Conservation (phyloP, 2,888 invertebrate species). For the Drosophila pseudotakahashii region DNA sequence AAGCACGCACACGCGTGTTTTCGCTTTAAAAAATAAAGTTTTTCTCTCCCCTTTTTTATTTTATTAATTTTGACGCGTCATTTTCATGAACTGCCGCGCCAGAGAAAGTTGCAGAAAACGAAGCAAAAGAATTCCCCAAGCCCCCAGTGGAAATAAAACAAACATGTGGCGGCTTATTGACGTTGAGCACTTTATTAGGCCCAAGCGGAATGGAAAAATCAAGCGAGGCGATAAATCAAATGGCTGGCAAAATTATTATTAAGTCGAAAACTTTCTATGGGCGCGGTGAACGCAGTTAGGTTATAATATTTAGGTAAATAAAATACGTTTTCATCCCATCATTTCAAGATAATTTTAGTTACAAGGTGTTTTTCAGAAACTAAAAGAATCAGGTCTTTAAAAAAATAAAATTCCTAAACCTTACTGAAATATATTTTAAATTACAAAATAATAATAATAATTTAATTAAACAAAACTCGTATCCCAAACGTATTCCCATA, state of each 20-base stretch:
- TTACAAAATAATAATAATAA: too few relatives aligned
- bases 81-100: slow-evolving; percentile 66
- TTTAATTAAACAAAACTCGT: too few relatives aligned
- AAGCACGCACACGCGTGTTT: slow-evolving; percentile 70
- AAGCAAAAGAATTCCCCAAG: slow-evolving; percentile 15
- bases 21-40: slow-evolving; percentile 50
- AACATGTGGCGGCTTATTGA: slow-evolving; percentile 50
- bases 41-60: slow-evolving; percentile 36
- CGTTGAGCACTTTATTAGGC: slow-evolving; percentile 70
- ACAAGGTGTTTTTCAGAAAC: too few relatives aligned
- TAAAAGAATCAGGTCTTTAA: too few relatives aligned
- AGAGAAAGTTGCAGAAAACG: slow-evolving; percentile 37
- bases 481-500: too few relatives aligned
- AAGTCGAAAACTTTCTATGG: background rate
- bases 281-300: too few relatives aligned
- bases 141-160: slow-evolving; percentile 17
- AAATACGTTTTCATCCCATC: too few relatives aligned
- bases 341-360: too few relatives aligned
- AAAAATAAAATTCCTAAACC: too few relatives aligned
- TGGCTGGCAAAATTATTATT: background rate
- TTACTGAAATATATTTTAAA: too few relatives aligned
- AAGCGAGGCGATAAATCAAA: slow-evolving; percentile 47
- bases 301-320: too few relatives aligned
- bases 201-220: slow-evolving; percentile 40
- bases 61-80: slow-evolving; percentile 62